Evolutionary conservation across 2,113 vertebrate genomes (phyloP).

Genomic region (Pantherophis guttatus): DNA sequence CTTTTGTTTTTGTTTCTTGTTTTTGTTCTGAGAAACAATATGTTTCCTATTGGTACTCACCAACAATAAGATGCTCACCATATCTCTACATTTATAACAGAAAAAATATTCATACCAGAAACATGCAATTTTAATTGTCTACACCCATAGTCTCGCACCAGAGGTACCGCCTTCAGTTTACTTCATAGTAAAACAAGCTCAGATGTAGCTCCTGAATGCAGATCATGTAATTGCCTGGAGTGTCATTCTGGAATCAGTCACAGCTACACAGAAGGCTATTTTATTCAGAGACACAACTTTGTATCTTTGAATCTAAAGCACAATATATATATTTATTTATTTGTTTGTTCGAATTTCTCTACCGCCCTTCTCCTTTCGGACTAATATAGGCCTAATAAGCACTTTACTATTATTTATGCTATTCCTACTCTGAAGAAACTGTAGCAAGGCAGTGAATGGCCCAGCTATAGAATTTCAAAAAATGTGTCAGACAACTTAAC

Average conservation of each 20-base stretch:
- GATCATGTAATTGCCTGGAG: neutral
- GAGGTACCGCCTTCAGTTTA: neutral
- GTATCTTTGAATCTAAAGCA: neutral
- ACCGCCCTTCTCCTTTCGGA: no score
- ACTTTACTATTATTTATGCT: neutral
- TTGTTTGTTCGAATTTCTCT: no score
- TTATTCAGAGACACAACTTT: neutral
- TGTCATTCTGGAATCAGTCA: neutral
- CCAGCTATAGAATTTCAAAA: neutral
- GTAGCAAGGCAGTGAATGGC: neutral
- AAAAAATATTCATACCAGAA: neutral
- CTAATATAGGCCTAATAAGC: neutral
- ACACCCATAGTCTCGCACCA: neutral
- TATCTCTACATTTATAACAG: neutral
- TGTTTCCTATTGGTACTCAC: no score
- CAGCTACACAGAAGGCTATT: neutral
- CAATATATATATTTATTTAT: neutral
- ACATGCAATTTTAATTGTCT: no score
- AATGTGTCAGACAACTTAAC: neutral
- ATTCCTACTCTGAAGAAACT: neutral
- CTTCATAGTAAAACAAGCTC: neutral
- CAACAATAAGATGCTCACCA: neutral
- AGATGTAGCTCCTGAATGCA: neutral
- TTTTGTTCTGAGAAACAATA: neutral
- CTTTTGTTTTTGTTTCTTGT: neutral